Evolutionary conservation across 2,797 vertebrate species (phyloP), one percentile per base, ranked within the genome.

Genomic region (Sebastes umbrosus): DNA sequence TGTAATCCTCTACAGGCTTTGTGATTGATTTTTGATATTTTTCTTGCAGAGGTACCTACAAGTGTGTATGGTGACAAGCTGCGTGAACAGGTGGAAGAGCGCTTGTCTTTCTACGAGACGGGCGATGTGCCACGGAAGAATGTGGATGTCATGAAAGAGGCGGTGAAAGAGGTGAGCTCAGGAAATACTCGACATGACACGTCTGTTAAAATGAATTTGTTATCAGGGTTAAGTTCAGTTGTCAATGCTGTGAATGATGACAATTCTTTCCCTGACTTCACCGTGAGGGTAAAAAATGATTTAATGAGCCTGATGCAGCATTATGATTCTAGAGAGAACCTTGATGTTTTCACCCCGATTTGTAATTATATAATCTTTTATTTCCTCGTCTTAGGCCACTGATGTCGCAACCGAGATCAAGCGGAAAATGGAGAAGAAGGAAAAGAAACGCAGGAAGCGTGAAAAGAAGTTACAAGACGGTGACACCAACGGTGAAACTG

Each of bases 241-340:
- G 5, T 67, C 0, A 8, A 25, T 59, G 92, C 95, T 95, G 97
- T 96, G 94, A 4, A 63, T 97, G 98, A 99, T 99, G 98, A 95
- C 24, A 5, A 4, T 0, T 27, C 62, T 90, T 31, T 29, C 10
- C 97, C 97, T 95, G 98, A 99, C 87, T 7, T 67, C 1, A 29
- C 0, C 0, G 20, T 98, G 98, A 94, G 97, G 98, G 98, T 80
- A 1, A 73, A 89, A 95, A 94, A 97, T 99, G 98, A 98, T 99
- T 99, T 99, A 99, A 99, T 99, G 98, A 99, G 98, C 90, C 98
- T 99, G 98, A 99, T 94, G 82, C 96, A 90, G 92, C 90, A 24
- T 27, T 27, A 0, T 0, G 0, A 5, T 1, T 11, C 16, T 3
- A 8, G 0, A 2, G 0, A 1, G 1, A 6, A 3, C 1, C 2